These are phyloP conservation scores for Haliclona indistincta DNA, from an alignment of 37 sponge, comb jelly and placozoan species.

Conservation along the genomic window DNA sequence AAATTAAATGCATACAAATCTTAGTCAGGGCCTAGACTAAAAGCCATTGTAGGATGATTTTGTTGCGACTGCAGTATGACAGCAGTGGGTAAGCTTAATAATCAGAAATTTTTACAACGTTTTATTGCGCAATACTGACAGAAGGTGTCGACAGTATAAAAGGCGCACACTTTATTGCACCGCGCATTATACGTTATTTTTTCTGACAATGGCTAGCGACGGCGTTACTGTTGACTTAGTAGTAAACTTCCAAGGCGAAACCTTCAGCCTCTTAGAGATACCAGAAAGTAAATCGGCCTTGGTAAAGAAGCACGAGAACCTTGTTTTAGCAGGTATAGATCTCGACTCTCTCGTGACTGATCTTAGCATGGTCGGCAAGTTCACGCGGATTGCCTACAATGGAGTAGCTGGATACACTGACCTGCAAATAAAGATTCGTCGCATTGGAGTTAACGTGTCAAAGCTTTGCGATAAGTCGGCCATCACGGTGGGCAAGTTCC, in stretches of 20 bases:
- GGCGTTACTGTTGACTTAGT: too few relatives aligned
- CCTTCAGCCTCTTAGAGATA: not conserved
- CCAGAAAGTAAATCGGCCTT: not conserved
- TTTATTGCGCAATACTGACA: too few relatives aligned
- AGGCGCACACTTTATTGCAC: too few relatives aligned
- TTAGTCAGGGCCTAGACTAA: too few relatives aligned
- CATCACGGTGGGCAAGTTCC: constrained; percentile 46
- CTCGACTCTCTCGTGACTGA: constrained; percentile 51
- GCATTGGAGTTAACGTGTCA: constrained; percentile 55
- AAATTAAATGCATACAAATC: too few relatives aligned
- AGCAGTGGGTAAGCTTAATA: too few relatives aligned
- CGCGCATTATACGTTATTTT: too few relatives aligned
- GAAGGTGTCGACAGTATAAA: too few relatives aligned
- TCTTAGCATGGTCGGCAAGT: constrained; percentile 54
- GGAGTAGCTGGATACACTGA: constrained; percentile 52
- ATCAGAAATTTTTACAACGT: too few relatives aligned
- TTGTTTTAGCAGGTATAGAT: constrained; percentile 36
- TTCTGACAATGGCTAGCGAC: too few relatives aligned
- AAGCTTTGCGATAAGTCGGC: constrained; percentile 71
- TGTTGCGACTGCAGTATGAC: too few relatives aligned
- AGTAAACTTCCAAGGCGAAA: not conserved
- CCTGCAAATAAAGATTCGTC: constrained; percentile 46
- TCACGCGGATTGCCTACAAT: constrained; percentile 59
- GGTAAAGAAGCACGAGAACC: not conserved
- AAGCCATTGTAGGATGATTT: too few relatives aligned